Evolutionary conservation across 2,888 invertebrate genomes (phyloP).

Genomic region (Agrotis puta): DNA sequence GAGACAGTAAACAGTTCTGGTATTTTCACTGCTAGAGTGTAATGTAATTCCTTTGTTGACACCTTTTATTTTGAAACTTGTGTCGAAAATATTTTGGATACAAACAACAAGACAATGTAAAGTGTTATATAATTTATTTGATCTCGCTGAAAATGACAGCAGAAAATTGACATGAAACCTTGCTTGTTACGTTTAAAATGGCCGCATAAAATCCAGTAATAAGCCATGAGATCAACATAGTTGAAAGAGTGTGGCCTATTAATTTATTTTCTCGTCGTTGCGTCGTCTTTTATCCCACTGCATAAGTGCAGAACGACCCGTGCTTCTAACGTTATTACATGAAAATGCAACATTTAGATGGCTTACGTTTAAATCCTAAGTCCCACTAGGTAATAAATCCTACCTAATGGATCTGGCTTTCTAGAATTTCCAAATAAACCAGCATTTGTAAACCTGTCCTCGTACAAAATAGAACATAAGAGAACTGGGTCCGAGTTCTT

Average conservation of each 20-base stretch:
- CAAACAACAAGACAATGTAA: no score
- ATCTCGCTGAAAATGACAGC: no score
- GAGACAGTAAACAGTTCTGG: neutral
- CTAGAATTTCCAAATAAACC: constrained; percentile 20
- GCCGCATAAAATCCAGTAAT: neutral
- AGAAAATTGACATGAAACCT: neutral
- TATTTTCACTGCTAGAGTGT: neutral
- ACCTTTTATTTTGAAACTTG: neutral
- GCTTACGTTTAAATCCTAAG: constrained; percentile 15
- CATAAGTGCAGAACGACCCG: constrained; percentile 8
- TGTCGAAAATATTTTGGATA: neutral
- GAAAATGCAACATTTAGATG: constrained; percentile 35
- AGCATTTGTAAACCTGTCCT: constrained; percentile 22
- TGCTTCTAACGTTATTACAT: constrained; percentile 28
- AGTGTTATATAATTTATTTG: no score
- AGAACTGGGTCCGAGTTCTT: constrained; percentile 31
- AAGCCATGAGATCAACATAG: neutral
- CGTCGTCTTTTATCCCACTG: constrained; percentile 3
- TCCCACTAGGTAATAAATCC: constrained; percentile 27
- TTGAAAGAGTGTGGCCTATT: neutral
- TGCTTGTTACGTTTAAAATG: neutral
- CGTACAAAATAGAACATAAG: constrained; percentile 32
- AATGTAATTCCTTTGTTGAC: neutral
- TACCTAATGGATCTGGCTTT: constrained; percentile 16
- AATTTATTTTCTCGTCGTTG: neutral